Percentiles rank a stretch among this genome's conserved stretches.
Conservation (phyloP, 1,140 invertebrate species). For the Phortica variegata region DNA sequence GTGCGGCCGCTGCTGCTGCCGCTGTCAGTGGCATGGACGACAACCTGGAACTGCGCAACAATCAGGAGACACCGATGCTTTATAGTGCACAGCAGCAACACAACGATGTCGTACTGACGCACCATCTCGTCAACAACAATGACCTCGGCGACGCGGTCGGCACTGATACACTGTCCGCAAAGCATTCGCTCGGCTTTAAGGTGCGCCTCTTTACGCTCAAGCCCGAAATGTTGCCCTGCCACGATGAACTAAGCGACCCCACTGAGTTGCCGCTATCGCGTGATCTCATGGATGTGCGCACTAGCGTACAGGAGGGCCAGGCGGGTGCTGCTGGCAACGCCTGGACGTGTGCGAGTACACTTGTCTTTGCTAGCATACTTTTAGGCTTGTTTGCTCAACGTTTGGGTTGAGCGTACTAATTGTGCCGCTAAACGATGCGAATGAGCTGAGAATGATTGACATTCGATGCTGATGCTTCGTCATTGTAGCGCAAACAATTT, state of each 20-base stretch:
- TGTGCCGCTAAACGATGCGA: too few species aligned
- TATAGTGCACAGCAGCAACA: slow-evolving; percentile 18
- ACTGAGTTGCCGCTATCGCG: slow-evolving; percentile 63
- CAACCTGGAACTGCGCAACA: slow-evolving; percentile 44
- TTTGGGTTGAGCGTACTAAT: too few species aligned
- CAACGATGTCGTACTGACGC: slow-evolving; percentile 37
- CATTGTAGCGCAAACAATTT: slow-evolving; percentile 34
- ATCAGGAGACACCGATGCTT: slow-evolving; percentile 22
- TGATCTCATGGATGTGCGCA: slow-evolving; percentile 53
- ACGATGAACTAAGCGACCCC: slow-evolving; percentile 63
- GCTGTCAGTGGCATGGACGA: slow-evolving; percentile 35
- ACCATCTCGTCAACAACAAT: slow-evolving; percentile 5
- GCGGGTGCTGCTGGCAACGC: slow-evolving; percentile 12
- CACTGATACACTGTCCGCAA: slow-evolving; percentile 34
- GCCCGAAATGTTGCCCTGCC: slow-evolving; percentile 67
- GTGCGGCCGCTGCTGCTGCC: slow-evolving; percentile 18
- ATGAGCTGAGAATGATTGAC: too few species aligned
- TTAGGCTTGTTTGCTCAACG: not conserved
- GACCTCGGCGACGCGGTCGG: slow-evolving; percentile 22
- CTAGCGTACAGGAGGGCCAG: slow-evolving; percentile 31
- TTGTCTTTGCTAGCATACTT: not conserved
- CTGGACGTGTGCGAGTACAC: not conserved
- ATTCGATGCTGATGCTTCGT: slow-evolving; percentile 11
- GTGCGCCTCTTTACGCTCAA: slow-evolving; percentile 65
- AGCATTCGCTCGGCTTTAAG: slow-evolving; percentile 28